Evolutionary conservation across 2,888 invertebrate species (phyloP).

Genomic region (Drosophila flavopinicola): DNA sequence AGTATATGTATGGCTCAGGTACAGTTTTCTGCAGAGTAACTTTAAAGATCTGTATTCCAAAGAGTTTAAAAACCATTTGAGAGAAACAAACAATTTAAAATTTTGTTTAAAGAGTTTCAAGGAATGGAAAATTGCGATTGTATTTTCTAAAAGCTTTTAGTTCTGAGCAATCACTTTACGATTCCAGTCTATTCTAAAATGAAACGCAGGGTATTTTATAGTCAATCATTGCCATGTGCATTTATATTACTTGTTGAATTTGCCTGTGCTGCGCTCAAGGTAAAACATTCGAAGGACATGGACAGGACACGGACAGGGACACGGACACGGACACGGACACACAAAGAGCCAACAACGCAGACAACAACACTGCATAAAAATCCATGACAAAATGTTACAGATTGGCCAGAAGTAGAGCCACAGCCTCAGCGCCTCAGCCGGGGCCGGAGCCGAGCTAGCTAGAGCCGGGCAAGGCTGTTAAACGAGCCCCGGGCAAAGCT

Average conservation of each 20-base stretch:
- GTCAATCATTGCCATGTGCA: not conserved
- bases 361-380: conserved; percentile 43
- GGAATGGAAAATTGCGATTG: no score
- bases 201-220: conserved; percentile 5
- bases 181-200: not conserved
- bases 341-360: conserved; percentile 14
- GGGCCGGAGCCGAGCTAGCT: conserved; percentile 4
- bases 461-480: conserved; percentile 53
- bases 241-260: conserved; percentile 61
- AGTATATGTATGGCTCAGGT: no score
- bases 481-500: conserved; percentile 25
- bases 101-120: no score
- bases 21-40: no score
- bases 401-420: conserved; percentile 52
- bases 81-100: no score
- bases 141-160: no score
- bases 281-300: conserved; percentile 58
- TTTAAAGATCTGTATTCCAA: no score
- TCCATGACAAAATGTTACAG: conserved; percentile 72
- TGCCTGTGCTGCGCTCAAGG: conserved; percentile 50
- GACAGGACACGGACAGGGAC: conserved; percentile 15
- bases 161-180: no score
- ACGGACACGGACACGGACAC: conserved; percentile 10
- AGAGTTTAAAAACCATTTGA: no score
- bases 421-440: no score